These are phyloP conservation scores for Sebastes variabilis DNA, from an alignment of 2,797 vertebrate species.

Conservation along the genomic window DNA sequence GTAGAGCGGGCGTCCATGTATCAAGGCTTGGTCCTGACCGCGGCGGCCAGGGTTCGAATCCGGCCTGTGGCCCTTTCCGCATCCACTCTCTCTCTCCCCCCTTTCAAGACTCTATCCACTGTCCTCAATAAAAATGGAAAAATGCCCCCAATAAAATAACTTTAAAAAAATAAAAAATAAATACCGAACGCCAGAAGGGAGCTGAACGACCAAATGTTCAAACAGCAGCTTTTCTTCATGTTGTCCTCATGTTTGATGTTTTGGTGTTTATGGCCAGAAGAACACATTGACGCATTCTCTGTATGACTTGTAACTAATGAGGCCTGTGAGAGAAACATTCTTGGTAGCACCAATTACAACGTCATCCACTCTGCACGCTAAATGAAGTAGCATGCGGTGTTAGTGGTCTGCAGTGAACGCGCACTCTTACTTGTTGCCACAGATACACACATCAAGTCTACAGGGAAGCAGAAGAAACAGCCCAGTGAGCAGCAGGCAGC, in stretches of 20 bases:
- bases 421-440: slow-evolving; percentile 23
- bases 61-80: too few species aligned
- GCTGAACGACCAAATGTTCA: slow-evolving; percentile 4
- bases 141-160: too few species aligned
- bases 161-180: too few species aligned
- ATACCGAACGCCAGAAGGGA: neutral
- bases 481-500: slow-evolving; percentile 16
- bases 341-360: slow-evolving; percentile 6
- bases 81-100: too few species aligned
- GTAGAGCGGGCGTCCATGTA: too few species aligned
- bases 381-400: neutral
- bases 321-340: neutral
- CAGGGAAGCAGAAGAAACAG: slow-evolving; percentile 19
- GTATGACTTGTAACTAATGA: slow-evolving; percentile 40
- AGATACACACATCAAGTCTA: slow-evolving; percentile 17
- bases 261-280: slow-evolving; percentile 1
- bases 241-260: slow-evolving; percentile 9
- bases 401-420: neutral
- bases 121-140: too few species aligned
- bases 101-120: too few species aligned
- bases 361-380: neutral
- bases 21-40: too few species aligned
- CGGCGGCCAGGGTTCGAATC: too few species aligned
- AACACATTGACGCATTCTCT: neutral
- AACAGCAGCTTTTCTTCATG: slow-evolving; percentile 23